Conservation (phyloP, 2,797 vertebrate species). For the Lagodon rhomboides region DNA sequence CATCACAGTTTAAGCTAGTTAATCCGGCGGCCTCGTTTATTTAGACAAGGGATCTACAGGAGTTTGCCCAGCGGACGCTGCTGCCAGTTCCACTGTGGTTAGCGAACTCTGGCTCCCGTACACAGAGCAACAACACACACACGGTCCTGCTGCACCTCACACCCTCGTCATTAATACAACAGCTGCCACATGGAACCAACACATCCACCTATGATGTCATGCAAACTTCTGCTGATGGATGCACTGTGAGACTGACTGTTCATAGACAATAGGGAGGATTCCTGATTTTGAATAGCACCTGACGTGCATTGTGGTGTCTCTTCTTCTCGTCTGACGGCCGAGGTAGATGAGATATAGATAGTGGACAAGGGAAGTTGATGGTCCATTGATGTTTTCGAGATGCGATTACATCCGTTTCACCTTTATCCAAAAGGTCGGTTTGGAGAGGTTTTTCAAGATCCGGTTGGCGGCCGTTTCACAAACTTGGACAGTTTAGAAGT, state of each 20-base stretch:
- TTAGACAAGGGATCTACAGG: conserved; percentile 76
- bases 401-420: conserved; percentile 56
- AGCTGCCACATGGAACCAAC: conserved; percentile 32
- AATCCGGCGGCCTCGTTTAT: conserved; percentile 80
- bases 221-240: neutral
- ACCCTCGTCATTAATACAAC: conserved; percentile 31
- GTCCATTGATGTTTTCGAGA: conserved; percentile 65
- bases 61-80: conserved; percentile 62
- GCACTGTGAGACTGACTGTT: neutral
- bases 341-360: conserved; percentile 30
- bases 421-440: conserved; percentile 54
- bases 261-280: conserved; percentile 10
- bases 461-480: conserved; percentile 10
- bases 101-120: conserved; percentile 48
- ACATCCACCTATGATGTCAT: conserved; percentile 6
- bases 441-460: conserved; percentile 37
- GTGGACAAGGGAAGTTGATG: conserved; percentile 68
- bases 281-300: conserved; percentile 35
- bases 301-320: conserved; percentile 31
- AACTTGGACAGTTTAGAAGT: conserved; percentile 34
- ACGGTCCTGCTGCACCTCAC: conserved; percentile 35
- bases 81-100: conserved; percentile 66
- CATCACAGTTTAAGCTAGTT: conserved; percentile 79
- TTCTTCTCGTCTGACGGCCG: conserved; percentile 3
- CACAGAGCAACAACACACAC: conserved; percentile 33